These are phyloP conservation scores for human (Homo sapiens) DNA, from an alignment of 2,113 vertebrate species.

Conservation along the genomic window GRCh38 chr3:13172501-13173000, in stretches of 20 bases:
- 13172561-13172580: background rate
- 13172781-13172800: background rate
- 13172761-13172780: fast-evolving
- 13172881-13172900: background rate
- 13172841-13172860: background rate
- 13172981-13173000: fast-evolving
- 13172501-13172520: background rate
- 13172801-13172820: background rate
- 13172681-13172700: background rate
- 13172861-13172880: background rate
- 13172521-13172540: background rate
- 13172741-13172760: background rate
- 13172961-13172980: background rate
- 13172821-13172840: background rate
- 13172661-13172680: fast-evolving
- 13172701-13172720: background rate
- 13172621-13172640: background rate
- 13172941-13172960: background rate
- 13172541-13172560: fast-evolving
- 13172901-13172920: background rate
- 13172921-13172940: background rate
- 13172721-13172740: background rate
- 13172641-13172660: background rate
- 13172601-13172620: fast-evolving
- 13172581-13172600: too few species aligned